Evolutionary conservation across 2,113 vertebrate genomes (phyloP), one percentile per base, ranked within the genome.

Genomic region (Clinocottus analis): DNA sequence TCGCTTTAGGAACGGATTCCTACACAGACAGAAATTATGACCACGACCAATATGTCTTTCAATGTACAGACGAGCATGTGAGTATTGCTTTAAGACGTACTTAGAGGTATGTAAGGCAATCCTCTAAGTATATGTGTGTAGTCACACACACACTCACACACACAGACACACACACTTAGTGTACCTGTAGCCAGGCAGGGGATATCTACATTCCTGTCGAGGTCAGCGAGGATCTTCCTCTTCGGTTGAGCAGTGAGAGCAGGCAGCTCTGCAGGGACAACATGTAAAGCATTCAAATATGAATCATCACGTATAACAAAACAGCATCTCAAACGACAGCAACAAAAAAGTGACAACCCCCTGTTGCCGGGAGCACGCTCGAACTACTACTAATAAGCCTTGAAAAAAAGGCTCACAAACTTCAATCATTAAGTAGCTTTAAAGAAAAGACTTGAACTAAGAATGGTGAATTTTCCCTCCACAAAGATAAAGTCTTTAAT

Each of bases 121-220:
- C 31, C 33, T 74, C 19, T 17, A 35, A 19, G 47, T 39, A 10
- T 55, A 10, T 55, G 25, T 61, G 11, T 2, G 25, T 7, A 41
- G 12, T 23, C 12, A 61, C 59, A 47, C 65, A 70, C 35, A 37
- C 59, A 47, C 65, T 56, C 35, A 37, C 59, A 53, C 31, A 37
- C 9, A 59, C 35, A 49, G 19, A 35, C 21, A 35, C 3, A 47
- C 0, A 62, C 12, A 41, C 25, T 33, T 17, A 67, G 86, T 92
- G 94, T 89, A 99, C 98, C 98, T 95, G 95, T 94, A 2, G 96
- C 97, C 74, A 91, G 93, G 87, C 98, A 99, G 2, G 87, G 87
- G 66, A 99, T 94, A 49, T 97, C 96, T 77, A 97, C 93, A 0
- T 92, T 96, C 77, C 94, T 96, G 80, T 97, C 97, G n/a, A 93